A percentile compares a stretch with the other conserved stretches of the same genome.
These are phyloP conservation scores for Rhagoletis pomonella DNA, from an alignment of 1,140 invertebrate species.

Conservation along the genomic window DNA sequence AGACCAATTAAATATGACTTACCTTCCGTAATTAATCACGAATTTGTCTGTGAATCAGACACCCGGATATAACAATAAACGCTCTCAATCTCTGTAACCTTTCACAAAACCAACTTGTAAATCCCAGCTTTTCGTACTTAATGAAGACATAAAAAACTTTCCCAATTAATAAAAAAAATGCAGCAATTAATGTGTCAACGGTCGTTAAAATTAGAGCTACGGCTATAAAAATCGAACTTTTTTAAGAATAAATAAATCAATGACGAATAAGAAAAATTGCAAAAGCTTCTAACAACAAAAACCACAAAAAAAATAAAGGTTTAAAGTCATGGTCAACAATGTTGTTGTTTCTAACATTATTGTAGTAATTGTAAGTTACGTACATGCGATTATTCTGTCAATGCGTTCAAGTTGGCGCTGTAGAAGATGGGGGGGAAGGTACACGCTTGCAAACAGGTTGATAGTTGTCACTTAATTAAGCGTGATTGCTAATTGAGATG, in stretches of 20 bases:
- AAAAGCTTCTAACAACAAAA: background rate
- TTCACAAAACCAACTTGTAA: background rate
- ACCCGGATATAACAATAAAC: background rate
- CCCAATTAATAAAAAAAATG: background rate
- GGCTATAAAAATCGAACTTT: background rate
- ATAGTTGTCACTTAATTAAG: constrained; percentile 26
- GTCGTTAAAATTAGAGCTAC: background rate
- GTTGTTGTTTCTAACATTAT: background rate
- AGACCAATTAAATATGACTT: too few relatives aligned
- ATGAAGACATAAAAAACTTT: constrained; percentile 48
- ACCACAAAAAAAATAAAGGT: constrained; percentile 2
- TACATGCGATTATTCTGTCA: background rate
- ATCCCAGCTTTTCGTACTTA: background rate
- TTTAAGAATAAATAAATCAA: background rate
- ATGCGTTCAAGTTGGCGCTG: too few relatives aligned
- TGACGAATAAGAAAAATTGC: constrained; percentile 22
- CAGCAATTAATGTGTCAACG: background rate
- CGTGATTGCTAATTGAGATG: background rate
- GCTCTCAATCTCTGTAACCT: background rate
- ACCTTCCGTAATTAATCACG: too few relatives aligned
- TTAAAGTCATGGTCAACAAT: constrained; percentile 41
- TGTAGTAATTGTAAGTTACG: background rate
- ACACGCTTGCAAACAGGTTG: background rate
- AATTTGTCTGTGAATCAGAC: background rate
- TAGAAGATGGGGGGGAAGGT: background rate